These are phyloP conservation scores for Euura saliciscinereae DNA, from an alignment of 1,140 invertebrate species.

Conservation along the genomic window DNA sequence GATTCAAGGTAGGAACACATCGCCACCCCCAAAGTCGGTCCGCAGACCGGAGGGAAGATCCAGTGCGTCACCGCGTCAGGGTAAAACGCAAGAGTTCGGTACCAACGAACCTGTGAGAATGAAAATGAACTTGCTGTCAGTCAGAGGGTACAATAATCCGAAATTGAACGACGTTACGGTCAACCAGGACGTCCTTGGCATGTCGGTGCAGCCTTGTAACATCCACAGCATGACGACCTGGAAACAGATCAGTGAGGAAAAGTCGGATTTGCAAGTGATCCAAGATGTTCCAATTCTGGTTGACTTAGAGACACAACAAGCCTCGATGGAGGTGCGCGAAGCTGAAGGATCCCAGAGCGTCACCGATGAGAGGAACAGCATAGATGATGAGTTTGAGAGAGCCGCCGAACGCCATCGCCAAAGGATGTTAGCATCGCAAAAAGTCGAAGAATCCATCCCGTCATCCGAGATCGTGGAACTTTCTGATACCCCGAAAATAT, in stretches of 20 bases:
- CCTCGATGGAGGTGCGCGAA: background rate
- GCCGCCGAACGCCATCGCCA: constrained; percentile 6
- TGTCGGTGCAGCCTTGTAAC: constrained; percentile 43
- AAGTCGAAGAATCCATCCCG: background rate
- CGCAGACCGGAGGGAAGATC: background rate
- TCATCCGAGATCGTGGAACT: background rate
- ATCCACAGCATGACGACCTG: constrained; percentile 26
- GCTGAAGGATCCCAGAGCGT: background rate
- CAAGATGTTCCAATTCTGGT: background rate
- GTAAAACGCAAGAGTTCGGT: constrained; percentile 21
- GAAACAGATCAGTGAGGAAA: constrained; percentile 41
- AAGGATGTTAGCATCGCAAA: background rate
- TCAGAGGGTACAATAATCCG: constrained; percentile 30
- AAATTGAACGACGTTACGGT: constrained; percentile 47
- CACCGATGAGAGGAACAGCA: background rate
- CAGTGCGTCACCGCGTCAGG: constrained; percentile 6
- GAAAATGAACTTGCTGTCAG: constrained; percentile 27
- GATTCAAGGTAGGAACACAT: background rate
- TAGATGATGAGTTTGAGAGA: constrained; percentile 13
- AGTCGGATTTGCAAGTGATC: background rate
- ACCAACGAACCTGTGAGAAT: constrained; percentile 18
- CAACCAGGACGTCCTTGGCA: constrained; percentile 38
- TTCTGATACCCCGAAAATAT: background rate
- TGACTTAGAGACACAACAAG: no score
- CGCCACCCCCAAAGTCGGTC: constrained; percentile 9